These are phyloP conservation scores for Terrapene triunguis DNA, from an alignment of 2,113 vertebrate species.

Conservation along the genomic window DNA sequence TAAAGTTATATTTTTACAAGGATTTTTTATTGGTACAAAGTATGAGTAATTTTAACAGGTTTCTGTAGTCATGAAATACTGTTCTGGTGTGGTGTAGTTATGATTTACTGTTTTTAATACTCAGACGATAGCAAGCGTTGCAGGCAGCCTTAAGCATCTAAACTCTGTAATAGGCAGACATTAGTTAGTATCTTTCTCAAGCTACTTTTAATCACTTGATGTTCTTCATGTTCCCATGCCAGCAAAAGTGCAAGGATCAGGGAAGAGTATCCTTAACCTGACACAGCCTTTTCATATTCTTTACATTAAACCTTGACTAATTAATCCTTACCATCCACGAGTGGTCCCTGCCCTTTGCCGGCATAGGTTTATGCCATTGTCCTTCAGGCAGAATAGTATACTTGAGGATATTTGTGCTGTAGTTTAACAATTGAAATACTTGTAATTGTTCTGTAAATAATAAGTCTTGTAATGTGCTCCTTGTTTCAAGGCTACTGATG, in stretches of 20 bases:
- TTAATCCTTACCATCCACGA: background rate
- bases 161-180: background rate
- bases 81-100: background rate
- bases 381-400: background rate
- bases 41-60: background rate
- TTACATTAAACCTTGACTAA: background rate
- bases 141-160: background rate
- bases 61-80: background rate
- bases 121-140: background rate
- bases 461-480: background rate
- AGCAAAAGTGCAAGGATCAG: background rate
- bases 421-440: background rate
- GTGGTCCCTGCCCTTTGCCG: background rate
- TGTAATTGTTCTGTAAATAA: slow-evolving; percentile 3
- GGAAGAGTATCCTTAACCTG: background rate
- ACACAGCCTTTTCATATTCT: background rate
- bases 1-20: background rate
- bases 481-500: background rate
- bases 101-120: background rate
- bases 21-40: background rate
- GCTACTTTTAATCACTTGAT: background rate
- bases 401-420: background rate
- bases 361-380: background rate
- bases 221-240: background rate
- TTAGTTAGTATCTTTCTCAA: background rate